These are phyloP conservation scores for Hafferia zeledoni DNA, from an alignment of 2,797 vertebrate species.

Conservation along the genomic window DNA sequence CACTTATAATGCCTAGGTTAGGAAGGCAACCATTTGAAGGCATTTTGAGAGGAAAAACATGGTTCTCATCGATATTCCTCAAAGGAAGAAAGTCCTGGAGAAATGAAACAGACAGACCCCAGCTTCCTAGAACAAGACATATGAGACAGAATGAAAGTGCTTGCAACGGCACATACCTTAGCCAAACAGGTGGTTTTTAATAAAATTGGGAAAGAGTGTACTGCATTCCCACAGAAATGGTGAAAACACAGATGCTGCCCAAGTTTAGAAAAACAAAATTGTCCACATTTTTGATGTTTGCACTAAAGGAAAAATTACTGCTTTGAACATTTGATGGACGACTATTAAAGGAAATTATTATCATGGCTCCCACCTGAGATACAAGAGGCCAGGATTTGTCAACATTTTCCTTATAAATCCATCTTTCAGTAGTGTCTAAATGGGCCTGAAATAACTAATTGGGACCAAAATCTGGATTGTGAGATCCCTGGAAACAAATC, in stretches of 20 bases:
- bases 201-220: slow-evolving; percentile 57
- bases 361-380: slow-evolving; percentile 9
- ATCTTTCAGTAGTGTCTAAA: slow-evolving; percentile 48
- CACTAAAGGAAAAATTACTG: slow-evolving; percentile 65
- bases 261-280: slow-evolving; percentile 68
- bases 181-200: slow-evolving; percentile 69
- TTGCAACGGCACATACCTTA: not conserved
- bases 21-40: slow-evolving; percentile 10
- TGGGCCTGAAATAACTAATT: slow-evolving; percentile 11
- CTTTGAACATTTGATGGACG: slow-evolving; percentile 70
- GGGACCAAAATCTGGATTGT: slow-evolving; percentile 20
- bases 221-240: slow-evolving; percentile 64
- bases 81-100: not conserved
- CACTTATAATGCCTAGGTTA: slow-evolving; percentile 8
- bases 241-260: slow-evolving; percentile 66
- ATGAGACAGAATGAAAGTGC: slow-evolving; percentile 32
- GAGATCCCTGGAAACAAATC: slow-evolving; percentile 51
- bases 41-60: not conserved
- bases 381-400: slow-evolving; percentile 58
- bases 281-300: slow-evolving; percentile 65
- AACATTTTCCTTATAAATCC: slow-evolving; percentile 68
- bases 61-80: not conserved
- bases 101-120: not conserved
- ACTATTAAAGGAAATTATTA: slow-evolving; percentile 68
- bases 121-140: slow-evolving; percentile 62